Evolutionary conservation across 2,113 vertebrate species (phyloP).

Genomic region (Morone saxatilis): DNA sequence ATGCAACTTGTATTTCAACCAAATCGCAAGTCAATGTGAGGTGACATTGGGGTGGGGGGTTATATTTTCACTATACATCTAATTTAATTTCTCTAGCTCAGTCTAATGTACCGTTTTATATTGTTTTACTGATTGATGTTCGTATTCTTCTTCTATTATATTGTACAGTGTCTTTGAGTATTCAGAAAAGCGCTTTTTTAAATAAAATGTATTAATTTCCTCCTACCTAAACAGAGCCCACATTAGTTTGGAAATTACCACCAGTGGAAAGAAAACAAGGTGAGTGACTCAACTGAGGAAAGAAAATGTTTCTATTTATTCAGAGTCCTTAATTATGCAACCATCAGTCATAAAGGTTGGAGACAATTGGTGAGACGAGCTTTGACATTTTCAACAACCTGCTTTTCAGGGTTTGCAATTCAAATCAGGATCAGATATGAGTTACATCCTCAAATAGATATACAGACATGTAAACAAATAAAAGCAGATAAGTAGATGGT

Average conservation of each 20-base stretch:
- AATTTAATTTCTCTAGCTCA: no score
- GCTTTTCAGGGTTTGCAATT: conserved; percentile 15
- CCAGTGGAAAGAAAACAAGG: conserved; percentile 39
- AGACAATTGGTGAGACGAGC: conserved; percentile 31
- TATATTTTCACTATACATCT: no score
- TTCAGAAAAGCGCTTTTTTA: no score
- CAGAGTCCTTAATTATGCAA: not conserved
- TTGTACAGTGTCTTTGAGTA: no score
- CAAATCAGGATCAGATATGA: conserved; percentile 45
- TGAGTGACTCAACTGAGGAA: conserved; percentile 19
- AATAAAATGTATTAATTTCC: not conserved
- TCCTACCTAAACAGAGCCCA: conserved; percentile 16
- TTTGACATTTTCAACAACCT: not conserved
- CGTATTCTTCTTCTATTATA: no score
- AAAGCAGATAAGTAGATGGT: conserved; percentile 5
- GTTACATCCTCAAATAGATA: not conserved
- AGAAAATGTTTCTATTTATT: conserved; percentile 32
- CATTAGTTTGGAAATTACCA: conserved; percentile 23
- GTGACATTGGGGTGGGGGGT: no score
- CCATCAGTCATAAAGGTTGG: conserved; percentile 17
- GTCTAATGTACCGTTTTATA: no score
- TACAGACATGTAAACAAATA: conserved; percentile 40
- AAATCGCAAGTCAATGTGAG: no score
- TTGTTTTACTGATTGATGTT: no score
- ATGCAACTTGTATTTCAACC: not conserved